Conservation (phyloP, 2,888 invertebrate species). For the Dermolepida albohirtum region DNA sequence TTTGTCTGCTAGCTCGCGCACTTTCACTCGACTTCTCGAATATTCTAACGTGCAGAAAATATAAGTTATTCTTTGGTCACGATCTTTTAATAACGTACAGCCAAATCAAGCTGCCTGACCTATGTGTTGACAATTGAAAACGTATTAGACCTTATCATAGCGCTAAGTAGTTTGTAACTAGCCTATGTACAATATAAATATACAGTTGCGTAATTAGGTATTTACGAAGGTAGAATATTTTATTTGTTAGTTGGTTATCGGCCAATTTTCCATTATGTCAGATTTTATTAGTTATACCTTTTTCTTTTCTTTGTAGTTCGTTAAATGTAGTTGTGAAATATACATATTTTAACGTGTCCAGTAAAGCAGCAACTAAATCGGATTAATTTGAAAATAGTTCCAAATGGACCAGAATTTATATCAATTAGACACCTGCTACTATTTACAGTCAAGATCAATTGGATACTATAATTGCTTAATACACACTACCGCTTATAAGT, state of each 20-base stretch:
- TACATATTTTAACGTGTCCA: constrained; percentile 4
- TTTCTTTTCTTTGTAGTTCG: constrained; percentile 25
- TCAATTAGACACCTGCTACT: neutral
- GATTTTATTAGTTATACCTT: constrained; percentile 45
- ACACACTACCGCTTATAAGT: too few species aligned
- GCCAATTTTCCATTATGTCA: constrained; percentile 54
- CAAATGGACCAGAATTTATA: neutral
- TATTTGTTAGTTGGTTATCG: constrained; percentile 62
- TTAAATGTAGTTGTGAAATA: neutral
- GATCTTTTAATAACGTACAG: too few species aligned
- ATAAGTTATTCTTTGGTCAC: too few species aligned
- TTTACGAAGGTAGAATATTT: constrained; percentile 37
- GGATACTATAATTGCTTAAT: too few species aligned
- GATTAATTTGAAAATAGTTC: constrained; percentile 1
- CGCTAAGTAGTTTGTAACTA: constrained; percentile 18
- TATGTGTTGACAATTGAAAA: neutral
- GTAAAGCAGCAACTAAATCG: constrained; percentile 20
- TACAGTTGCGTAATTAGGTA: neutral
- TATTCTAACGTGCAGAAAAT: too few species aligned
- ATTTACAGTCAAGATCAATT: too few species aligned
- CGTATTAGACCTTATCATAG: constrained; percentile 7
- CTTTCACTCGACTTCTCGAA: too few species aligned
- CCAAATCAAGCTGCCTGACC: neutral
- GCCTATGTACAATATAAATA: constrained; percentile 1
- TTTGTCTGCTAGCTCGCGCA: too few species aligned